phyloP scores from a whole-genome alignment of 2,888 invertebrate genomes.

The Coenonympha glycerion region DNA sequence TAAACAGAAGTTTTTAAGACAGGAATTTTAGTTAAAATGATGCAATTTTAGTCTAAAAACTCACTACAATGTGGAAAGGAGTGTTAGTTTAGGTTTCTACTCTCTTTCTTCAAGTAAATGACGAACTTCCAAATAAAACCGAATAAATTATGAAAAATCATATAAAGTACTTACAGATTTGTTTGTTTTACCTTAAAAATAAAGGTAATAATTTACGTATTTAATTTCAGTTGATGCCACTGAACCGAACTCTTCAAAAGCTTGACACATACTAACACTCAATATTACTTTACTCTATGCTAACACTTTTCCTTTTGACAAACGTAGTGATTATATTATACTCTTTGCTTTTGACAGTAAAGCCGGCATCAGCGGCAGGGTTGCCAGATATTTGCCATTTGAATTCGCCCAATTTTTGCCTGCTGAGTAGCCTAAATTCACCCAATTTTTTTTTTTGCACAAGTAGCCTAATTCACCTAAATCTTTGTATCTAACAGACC shows the following conservation, averaged over 20 bases:
- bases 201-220: constrained; percentile 18
- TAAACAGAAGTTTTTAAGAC: not conserved
- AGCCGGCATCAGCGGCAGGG: constrained; percentile 47
- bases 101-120: not conserved
- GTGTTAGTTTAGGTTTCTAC: not conserved
- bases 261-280: too few relatives aligned
- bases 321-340: too few relatives aligned
- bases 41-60: not conserved
- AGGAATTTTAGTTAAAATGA: not conserved
- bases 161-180: constrained; percentile 13
- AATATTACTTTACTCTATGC: too few relatives aligned
- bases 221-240: constrained; percentile 33
- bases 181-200: constrained; percentile 1
- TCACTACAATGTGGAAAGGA: not conserved
- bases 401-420: too few relatives aligned
- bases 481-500: too few relatives aligned
- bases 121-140: not conserved
- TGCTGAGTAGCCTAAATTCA: too few relatives aligned
- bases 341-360: constrained; percentile 38
- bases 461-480: too few relatives aligned
- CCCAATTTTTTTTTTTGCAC: too few relatives aligned
- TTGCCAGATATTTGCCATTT: too few relatives aligned
- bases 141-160: not conserved
- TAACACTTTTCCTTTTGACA: too few relatives aligned
- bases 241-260: constrained; percentile 37